Conservation (phyloP, 2,797 vertebrate genomes). For the Acanthurus tractus region DNA sequence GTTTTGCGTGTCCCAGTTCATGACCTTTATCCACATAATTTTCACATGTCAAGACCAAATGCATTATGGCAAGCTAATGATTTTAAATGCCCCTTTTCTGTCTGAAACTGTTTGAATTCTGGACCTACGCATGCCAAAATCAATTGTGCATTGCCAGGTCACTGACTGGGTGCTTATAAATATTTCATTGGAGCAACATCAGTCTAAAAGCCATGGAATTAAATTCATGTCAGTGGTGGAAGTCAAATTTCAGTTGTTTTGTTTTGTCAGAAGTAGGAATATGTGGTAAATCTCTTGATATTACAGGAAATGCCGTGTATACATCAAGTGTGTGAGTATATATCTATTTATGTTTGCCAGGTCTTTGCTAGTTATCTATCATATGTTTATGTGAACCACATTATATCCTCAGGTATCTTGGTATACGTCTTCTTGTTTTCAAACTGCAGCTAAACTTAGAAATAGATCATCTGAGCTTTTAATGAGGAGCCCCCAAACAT, state of each 20-base stretch:
- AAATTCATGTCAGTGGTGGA: constrained; percentile 9
- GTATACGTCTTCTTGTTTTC: neutral
- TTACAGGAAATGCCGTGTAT: neutral
- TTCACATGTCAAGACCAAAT: neutral
- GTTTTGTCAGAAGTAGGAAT: neutral
- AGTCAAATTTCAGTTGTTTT: neutral
- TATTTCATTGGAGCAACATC: neutral
- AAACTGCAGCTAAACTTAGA: neutral
- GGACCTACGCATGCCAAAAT: too few species aligned
- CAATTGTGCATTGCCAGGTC: neutral
- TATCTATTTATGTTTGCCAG: too few species aligned
- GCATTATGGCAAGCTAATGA: neutral
- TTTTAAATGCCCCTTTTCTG: neutral
- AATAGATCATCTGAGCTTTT: neutral
- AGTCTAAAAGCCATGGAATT: neutral
- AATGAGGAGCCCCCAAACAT: neutral
- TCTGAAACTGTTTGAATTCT: neutral
- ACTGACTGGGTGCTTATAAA: neutral
- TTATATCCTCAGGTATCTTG: neutral
- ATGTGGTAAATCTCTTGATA: neutral
- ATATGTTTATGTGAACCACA: neutral
- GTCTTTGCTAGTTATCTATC: neutral
- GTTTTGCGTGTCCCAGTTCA: neutral
- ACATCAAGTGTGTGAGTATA: neutral
- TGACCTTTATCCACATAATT: neutral